A percentile compares a stretch with the other conserved stretches of the same genome.
Evolutionary conservation across 2,888 invertebrate genomes (phyloP).

Genomic region (Scaptomyza polygonia): DNA sequence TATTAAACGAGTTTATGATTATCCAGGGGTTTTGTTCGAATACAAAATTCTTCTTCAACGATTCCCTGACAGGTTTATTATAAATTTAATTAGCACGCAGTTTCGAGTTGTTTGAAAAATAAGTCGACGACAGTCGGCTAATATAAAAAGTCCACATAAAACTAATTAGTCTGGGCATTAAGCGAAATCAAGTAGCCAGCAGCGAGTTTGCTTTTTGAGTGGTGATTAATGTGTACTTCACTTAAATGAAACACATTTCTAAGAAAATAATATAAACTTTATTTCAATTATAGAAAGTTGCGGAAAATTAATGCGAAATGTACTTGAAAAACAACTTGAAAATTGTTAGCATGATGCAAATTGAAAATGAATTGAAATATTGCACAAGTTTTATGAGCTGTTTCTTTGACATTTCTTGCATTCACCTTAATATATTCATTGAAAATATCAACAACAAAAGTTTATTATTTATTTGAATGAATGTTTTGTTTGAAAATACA

Average conservation of each 20-base stretch:
- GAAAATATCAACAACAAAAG: no score
- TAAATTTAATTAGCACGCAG: constrained; percentile 60
- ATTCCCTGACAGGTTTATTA: constrained; percentile 50
- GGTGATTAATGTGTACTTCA: background rate
- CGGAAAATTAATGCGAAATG: background rate
- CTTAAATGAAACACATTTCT: constrained; percentile 1
- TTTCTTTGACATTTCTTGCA: no score
- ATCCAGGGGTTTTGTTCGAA: constrained; percentile 34
- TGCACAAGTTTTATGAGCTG: no score
- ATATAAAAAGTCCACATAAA: constrained; percentile 53
- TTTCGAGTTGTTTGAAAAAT: constrained; percentile 11
- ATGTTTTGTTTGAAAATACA: no score
- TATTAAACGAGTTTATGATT: constrained; percentile 69
- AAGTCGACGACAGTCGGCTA: constrained; percentile 26
- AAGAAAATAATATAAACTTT: background rate
- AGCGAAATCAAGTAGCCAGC: constrained; percentile 2
- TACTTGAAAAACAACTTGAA: no score
- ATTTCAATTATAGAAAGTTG: background rate
- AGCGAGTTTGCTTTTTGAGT: constrained; percentile 1
- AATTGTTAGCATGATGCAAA: no score
- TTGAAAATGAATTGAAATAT: no score
- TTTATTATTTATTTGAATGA: no score
- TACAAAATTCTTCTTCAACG: constrained; percentile 6
- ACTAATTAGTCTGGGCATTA: constrained; percentile 56
- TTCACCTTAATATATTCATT: no score